These are phyloP conservation scores for Prionace glauca DNA, from an alignment of 2,797 vertebrate genomes.

Conservation along the genomic window DNA sequence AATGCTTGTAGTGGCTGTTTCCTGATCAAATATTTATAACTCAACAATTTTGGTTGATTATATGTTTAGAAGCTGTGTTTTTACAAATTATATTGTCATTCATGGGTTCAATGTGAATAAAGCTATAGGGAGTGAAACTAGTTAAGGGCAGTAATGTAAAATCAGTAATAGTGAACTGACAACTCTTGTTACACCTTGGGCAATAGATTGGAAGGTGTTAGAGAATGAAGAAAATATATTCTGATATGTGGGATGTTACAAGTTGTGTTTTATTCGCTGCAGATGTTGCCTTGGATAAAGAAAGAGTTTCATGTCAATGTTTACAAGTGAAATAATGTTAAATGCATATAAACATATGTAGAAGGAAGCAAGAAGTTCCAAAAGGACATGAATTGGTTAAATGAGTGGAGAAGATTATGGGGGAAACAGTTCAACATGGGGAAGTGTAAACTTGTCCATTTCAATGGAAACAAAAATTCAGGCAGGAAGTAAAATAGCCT, in stretches of 20 bases:
- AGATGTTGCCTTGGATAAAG: not conserved
- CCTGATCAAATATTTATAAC: not conserved
- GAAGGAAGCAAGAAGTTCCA: not conserved
- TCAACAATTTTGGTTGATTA: not conserved
- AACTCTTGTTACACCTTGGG: not conserved
- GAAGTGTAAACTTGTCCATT: not conserved
- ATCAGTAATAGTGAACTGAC: not conserved
- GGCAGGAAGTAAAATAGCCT: not conserved
- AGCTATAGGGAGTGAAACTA: not conserved
- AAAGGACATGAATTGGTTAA: not conserved
- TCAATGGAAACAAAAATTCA: not conserved
- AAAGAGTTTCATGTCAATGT: not conserved
- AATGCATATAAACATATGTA: not conserved
- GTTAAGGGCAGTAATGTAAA: not conserved
- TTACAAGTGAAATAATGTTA: not conserved
- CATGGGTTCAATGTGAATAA: not conserved
- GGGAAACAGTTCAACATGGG: not conserved
- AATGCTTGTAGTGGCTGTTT: not conserved
- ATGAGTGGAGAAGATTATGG: not conserved
- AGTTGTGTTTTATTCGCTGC: not conserved
- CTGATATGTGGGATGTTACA: not conserved
- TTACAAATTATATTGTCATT: not conserved
- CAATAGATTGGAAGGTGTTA: not conserved
- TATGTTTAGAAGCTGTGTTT: not conserved
- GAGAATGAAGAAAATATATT: not conserved